These are phyloP conservation scores for Xenentodon cancila DNA, from an alignment of 2,797 vertebrate species.

Conservation along the genomic window DNA sequence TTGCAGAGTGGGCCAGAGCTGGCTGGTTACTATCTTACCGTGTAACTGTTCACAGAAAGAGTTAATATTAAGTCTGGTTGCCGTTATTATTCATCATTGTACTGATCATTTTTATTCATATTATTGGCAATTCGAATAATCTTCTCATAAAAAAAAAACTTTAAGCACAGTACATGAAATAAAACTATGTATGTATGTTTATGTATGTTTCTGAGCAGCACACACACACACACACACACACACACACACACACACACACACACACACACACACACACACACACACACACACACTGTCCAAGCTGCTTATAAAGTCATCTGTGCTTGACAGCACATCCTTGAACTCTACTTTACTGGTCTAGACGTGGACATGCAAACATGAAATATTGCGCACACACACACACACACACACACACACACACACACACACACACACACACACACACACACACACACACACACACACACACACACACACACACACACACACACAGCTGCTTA, in stretches of 20 bases:
- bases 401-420: background rate
- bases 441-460: background rate
- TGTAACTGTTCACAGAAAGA: too few species aligned
- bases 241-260: background rate
- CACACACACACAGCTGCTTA: conserved; percentile 8
- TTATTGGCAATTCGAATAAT: too few species aligned
- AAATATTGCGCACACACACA: background rate
- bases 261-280: background rate
- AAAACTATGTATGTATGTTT: background rate
- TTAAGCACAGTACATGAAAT: background rate
- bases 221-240: background rate
- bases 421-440: background rate
- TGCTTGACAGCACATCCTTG: background rate
- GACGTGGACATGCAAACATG: background rate
- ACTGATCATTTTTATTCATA: too few species aligned
- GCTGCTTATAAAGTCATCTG: background rate
- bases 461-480: background rate
- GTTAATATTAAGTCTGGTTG: too few species aligned
- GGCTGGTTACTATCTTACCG: too few species aligned
- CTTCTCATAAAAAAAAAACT: too few species aligned
- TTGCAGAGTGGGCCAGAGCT: too few species aligned
- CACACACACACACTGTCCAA: too few species aligned
- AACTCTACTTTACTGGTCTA: conserved; percentile 6
- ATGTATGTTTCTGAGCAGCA: background rate
- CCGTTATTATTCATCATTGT: too few species aligned